phyloP scores from a whole-genome alignment of 2,797 vertebrate species.

The Clarias fuscus region DNA sequence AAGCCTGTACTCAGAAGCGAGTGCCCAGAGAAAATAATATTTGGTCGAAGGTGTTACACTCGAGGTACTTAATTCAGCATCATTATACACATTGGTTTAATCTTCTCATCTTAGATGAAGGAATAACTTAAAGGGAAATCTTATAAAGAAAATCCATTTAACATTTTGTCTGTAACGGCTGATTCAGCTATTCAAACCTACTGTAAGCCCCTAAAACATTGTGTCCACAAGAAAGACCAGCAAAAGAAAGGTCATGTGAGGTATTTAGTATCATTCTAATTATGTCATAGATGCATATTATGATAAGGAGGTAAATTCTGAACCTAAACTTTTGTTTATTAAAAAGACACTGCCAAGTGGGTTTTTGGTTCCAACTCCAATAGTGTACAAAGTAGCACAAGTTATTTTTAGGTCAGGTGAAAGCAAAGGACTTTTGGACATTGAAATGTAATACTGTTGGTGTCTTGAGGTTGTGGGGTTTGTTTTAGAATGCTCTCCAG shows the following conservation, averaged over 20 bases:
- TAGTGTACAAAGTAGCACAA: not conserved
- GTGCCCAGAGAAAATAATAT: not conserved
- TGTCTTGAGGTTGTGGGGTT: conserved; percentile 8
- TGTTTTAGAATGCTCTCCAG: conserved; percentile 14
- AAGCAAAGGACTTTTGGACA: conserved; percentile 2
- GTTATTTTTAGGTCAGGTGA: conserved; percentile 11
- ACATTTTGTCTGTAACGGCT: not conserved
- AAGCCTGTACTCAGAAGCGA: too few relatives aligned
- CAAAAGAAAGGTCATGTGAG: not conserved
- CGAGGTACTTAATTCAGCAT: not conserved
- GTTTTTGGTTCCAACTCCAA: conserved; percentile 3
- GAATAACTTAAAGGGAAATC: not conserved
- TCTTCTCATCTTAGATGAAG: not conserved
- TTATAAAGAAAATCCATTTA: too few relatives aligned
- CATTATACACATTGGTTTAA: not conserved
- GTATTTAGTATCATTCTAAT: not conserved
- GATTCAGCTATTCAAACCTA: not conserved
- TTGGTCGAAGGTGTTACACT: not conserved
- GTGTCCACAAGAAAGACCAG: not conserved
- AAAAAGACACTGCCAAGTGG: not conserved
- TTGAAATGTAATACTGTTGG: conserved; percentile 15
- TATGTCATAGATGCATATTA: not conserved
- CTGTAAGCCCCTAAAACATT: not conserved
- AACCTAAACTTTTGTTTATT: not conserved
- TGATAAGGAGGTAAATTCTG: not conserved